Conservation (phyloP, 2,113 vertebrate species). For the Ranitomeya imitator region DNA sequence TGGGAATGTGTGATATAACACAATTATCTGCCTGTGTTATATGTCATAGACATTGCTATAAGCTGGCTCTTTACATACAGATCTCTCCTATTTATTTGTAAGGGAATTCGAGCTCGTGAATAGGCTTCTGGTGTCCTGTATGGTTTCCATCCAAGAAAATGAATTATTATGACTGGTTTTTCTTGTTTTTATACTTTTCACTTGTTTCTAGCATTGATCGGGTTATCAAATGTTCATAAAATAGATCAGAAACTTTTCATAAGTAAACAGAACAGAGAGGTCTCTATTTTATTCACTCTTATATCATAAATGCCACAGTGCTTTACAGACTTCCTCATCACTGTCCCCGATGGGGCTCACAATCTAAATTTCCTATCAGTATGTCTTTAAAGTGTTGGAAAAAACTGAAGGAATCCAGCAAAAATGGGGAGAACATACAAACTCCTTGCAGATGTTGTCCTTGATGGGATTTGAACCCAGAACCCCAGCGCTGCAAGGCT, state of each 20-base stretch:
- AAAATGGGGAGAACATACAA: too few species aligned
- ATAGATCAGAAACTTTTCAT: not conserved
- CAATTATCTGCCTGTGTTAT: constrained; percentile 56
- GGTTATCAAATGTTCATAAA: not conserved
- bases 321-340: too few species aligned
- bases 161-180: not conserved
- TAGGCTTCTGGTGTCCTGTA: not conserved
- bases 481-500: too few species aligned
- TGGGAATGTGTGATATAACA: constrained; percentile 44
- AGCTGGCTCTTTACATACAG: not conserved
- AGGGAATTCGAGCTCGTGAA: constrained; percentile 19
- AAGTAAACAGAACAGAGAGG: too few species aligned
- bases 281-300: too few species aligned
- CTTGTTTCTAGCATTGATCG: not conserved
- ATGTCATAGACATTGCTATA: constrained; percentile 25
- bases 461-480: too few species aligned
- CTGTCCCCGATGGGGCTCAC: too few species aligned
- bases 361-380: too few species aligned
- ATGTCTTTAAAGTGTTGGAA: too few species aligned
- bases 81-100: constrained; percentile 34
- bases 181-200: not conserved
- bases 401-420: too few species aligned
- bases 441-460: too few species aligned
- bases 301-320: too few species aligned
- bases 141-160: not conserved